Evolutionary conservation across 2,797 vertebrate species (phyloP).

Genomic region (Diplodus puntazzo): DNA sequence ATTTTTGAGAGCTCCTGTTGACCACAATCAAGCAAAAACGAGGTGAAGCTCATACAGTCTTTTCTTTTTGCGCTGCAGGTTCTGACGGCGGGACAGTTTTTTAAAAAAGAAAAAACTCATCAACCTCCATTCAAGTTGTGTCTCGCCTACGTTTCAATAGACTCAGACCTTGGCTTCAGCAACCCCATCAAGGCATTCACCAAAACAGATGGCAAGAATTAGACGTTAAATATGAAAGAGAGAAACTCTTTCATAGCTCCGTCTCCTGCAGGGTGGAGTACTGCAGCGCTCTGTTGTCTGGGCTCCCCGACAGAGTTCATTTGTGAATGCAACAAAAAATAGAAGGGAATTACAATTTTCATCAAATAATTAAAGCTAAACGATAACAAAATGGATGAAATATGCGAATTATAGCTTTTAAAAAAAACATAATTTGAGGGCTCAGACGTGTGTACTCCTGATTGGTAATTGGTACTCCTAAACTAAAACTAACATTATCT

Average conservation of each 20-base stretch:
- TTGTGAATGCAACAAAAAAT: too few relatives aligned
- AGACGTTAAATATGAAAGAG: neutral
- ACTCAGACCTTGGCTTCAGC: neutral
- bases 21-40: neutral
- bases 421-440: too few relatives aligned
- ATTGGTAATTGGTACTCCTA: too few relatives aligned
- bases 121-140: conserved; percentile 18
- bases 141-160: neutral
- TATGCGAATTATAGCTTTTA: neutral
- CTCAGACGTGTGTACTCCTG: too few relatives aligned
- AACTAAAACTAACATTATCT: too few relatives aligned
- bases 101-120: conserved; percentile 12
- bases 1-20: neutral
- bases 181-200: neutral
- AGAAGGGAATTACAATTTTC: neutral
- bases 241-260: neutral
- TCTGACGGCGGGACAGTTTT: neutral
- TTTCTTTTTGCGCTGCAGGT: neutral
- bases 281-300: neutral
- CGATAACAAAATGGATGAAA: neutral
- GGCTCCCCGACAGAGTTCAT: neutral
- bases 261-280: neutral
- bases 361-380: neutral
- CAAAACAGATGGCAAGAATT: neutral
- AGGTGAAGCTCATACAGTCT: neutral